Conservation (phyloP, 2,113 vertebrate genomes). For the Brachyhypopomus gauderio region DNA sequence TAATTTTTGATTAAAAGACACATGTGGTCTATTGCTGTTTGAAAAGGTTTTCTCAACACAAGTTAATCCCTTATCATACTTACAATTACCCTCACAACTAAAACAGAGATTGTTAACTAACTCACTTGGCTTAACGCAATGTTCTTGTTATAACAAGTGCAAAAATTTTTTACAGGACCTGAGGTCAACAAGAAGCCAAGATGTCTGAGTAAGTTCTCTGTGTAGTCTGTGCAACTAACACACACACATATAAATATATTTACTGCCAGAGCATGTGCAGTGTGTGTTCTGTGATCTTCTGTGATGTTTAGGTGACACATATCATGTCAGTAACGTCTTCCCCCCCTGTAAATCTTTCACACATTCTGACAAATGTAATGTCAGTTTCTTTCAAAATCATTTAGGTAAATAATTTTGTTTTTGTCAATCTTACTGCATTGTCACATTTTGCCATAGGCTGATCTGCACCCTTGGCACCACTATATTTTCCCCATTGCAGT, state of each 20-base stretch:
- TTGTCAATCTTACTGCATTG: no score
- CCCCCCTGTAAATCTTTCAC: no score
- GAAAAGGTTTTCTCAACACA: not conserved
- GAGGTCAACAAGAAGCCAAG: conserved; percentile 27
- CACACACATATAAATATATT: no score
- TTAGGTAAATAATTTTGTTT: no score
- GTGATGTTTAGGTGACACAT: not conserved
- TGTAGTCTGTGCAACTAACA: not conserved
- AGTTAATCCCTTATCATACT: not conserved
- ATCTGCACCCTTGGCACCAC: not conserved
- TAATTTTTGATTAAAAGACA: no score
- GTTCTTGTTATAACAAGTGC: not conserved
- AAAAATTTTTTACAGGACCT: conserved; percentile 19
- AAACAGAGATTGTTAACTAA: not conserved
- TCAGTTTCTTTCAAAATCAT: no score
- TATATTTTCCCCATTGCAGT: not conserved
- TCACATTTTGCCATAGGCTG: no score
- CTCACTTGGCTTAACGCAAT: not conserved
- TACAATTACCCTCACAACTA: not conserved
- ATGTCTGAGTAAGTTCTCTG: conserved; percentile 49
- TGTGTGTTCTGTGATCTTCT: not conserved
- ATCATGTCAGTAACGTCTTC: no score
- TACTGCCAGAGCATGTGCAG: no score
- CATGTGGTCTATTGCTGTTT: no score
- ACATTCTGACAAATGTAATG: no score